These are phyloP conservation scores for Vespertilio murinus DNA, from an alignment of 2,797 vertebrate genomes.

Conservation along the genomic window DNA sequence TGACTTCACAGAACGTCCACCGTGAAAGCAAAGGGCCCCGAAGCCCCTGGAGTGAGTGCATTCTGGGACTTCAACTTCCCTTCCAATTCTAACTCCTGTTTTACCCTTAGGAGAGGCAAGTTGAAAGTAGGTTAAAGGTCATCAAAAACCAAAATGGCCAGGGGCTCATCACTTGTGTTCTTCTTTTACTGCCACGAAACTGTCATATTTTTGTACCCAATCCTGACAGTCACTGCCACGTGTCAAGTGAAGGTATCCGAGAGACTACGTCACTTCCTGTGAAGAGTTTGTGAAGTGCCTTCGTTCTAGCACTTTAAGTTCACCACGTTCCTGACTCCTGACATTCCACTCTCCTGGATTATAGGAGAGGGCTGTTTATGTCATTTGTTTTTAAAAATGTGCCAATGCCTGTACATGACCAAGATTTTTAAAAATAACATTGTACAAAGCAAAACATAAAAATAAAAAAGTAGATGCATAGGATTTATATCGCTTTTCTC, in stretches of 20 bases:
- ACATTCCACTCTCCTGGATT: conserved; percentile 86
- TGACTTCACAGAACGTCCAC: conserved; percentile 82
- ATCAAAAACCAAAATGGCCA: not conserved
- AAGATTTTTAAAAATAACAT: conserved; percentile 87
- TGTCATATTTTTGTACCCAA: not conserved
- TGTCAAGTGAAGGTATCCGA: too few species aligned
- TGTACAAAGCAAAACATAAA: conserved; percentile 73
- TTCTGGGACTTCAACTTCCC: not conserved
- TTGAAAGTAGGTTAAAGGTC: conserved; percentile 73
- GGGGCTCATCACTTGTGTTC: conserved; percentile 61
- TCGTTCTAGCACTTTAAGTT: conserved; percentile 87
- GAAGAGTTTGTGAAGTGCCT: conserved; percentile 88
- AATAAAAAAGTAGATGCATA: not conserved
- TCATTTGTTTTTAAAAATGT: conserved; percentile 86
- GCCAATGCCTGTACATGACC: conserved; percentile 89
- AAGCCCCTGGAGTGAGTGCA: not conserved
- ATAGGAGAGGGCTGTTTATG: conserved; percentile 84
- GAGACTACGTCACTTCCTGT: conserved; percentile 19
- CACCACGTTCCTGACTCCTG: conserved; percentile 83
- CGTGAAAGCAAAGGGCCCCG: conserved; percentile 78
- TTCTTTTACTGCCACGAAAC: conserved; percentile 76
- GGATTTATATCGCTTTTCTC: not conserved
- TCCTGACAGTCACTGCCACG: not conserved
- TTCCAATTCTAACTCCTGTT: conserved; percentile 41
- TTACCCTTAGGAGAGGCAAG: conserved; percentile 58